Base-by-base conservation (phyloP, 2,888 invertebrate genomes). In the Dugesia japonica region DNA sequence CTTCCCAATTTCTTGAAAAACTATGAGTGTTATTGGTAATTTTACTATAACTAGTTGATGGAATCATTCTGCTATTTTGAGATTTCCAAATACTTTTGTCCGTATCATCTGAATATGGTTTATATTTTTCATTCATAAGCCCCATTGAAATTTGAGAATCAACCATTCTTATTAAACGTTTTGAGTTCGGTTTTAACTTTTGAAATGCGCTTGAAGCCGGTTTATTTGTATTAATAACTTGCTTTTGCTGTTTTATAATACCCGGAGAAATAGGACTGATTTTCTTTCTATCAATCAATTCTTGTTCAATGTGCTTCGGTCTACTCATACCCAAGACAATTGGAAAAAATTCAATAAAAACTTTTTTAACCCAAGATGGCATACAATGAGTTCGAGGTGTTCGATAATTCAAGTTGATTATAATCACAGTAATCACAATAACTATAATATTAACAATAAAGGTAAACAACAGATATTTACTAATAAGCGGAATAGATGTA, bases 401-500 rank as follows among this genome's bases (percentile, higher is more conserved):
- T 26, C 98, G 89, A 87, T 97, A 98, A 86, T 98, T 97, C 91
- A 94, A 94, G 86, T 99, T 99, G 84, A 98, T 97, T 84, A 98
- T 95, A 83, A 98, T 90, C 80, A 99, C 97, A 71, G 95, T 99
- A 77, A 97, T 92, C 82, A 98, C 88, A 86, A 99, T 98, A 87
- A 95, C 94, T 83, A 98, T 92, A 79, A 97, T 97, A 86, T 98
- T 98, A 95, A 98, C 95, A 82, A 98, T 94, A 87, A 98, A 98
- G 77, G 97, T 98, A 87, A 98, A 97, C 74, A 98, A 88, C 80
- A 99, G 89, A 87, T 98, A 99, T 87, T 98, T 98, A 85, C 97
- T 95, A 82, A 99, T 97, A 79, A 98, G 89, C 76, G 98, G 98
- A 82, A 99, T 88, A 83, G 95, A 95, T 75, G 97, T 97, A 0